Percentiles rank a stretch among this genome's conserved stretches.
Evolutionary conservation across 2,797 vertebrate species (phyloP).

Genomic region (Ispidina lecontei): DNA sequence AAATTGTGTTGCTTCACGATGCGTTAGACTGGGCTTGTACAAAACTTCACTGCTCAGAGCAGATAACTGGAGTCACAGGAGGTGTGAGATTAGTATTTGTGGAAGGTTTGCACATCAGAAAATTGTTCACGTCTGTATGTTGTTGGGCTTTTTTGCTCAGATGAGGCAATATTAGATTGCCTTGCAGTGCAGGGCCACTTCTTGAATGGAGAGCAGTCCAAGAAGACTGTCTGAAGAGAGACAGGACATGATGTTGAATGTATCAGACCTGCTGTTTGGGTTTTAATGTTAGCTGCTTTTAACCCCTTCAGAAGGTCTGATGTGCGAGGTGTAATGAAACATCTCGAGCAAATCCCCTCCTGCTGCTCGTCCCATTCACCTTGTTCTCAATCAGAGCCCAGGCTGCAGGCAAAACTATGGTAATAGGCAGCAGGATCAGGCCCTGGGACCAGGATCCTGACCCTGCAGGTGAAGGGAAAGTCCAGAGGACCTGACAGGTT

Average conservation of each 20-base stretch:
- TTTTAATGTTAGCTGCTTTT: neutral
- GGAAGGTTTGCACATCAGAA: neutral
- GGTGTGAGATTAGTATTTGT: neutral
- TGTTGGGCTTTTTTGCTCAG: neutral
- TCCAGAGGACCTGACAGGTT: neutral
- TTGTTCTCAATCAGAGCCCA: neutral
- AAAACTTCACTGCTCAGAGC: neutral
- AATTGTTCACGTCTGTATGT: neutral
- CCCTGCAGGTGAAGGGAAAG: neutral
- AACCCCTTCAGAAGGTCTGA: neutral
- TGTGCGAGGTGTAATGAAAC: neutral
- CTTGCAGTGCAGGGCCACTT: neutral
- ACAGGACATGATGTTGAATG: neutral
- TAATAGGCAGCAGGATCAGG: neutral
- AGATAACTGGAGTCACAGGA: neutral
- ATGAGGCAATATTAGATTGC: neutral
- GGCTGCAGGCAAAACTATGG: neutral
- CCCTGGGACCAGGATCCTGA: neutral
- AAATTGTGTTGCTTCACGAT: neutral
- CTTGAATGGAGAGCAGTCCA: neutral
- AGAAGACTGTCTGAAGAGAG: neutral
- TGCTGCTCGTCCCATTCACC: neutral
- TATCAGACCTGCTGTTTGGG: neutral
- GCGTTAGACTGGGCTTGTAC: neutral
- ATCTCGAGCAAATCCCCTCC: neutral